Evolutionary conservation across 2,888 invertebrate species (phyloP).

Genomic region (Timandra comae): DNA sequence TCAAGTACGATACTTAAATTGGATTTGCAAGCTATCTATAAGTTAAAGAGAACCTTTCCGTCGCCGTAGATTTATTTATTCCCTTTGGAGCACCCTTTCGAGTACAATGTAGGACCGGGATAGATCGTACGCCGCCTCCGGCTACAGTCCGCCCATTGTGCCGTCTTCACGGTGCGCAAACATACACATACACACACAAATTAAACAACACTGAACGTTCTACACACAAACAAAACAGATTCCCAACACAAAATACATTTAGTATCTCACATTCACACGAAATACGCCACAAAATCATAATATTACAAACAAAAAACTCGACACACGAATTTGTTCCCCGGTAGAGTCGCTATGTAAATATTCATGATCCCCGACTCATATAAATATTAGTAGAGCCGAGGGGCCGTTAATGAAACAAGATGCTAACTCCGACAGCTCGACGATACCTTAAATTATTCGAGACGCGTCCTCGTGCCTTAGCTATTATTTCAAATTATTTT

Average conservation of each 20-base stretch:
- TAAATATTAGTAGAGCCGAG: constrained; percentile 57
- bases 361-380: constrained; percentile 60
- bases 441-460: constrained; percentile 58
- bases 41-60: constrained; percentile 21
- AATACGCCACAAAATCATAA: constrained; percentile 22
- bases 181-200: constrained; percentile 28
- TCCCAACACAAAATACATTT: background rate
- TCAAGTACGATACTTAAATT: constrained; percentile 18
- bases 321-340: constrained; percentile 43
- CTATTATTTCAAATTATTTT: constrained; percentile 72
- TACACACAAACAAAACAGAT: constrained; percentile 25
- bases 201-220: constrained; percentile 46
- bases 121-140: constrained; percentile 52
- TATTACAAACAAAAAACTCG: constrained; percentile 33
- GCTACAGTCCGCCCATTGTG: constrained; percentile 24
- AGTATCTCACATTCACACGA: background rate
- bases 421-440: constrained; percentile 52
- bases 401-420: constrained; percentile 65
- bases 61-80: constrained; percentile 51
- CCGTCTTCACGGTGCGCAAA: constrained; percentile 22
- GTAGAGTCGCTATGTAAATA: constrained; percentile 48
- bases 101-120: constrained; percentile 57
- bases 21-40: constrained; percentile 21
- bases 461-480: constrained; percentile 50
- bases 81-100: constrained; percentile 51